Percentiles rank a stretch among this genome's conserved stretches.
These are phyloP conservation scores for Tetranychus cinnabarinus DNA, from an alignment of 1,140 invertebrate species.

Conservation along the genomic window DNA sequence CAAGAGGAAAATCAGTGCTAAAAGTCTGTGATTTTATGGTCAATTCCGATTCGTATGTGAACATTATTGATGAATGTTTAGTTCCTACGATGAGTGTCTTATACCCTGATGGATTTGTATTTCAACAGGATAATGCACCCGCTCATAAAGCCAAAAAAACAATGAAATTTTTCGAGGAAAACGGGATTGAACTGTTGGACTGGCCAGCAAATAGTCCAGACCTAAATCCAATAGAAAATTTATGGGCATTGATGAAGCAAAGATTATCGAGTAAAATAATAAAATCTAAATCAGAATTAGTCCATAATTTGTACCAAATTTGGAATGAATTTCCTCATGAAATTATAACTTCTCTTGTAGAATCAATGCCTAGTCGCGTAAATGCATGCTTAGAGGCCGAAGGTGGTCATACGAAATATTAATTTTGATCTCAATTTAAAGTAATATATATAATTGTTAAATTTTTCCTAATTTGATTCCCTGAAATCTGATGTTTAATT, in stretches of 20 bases:
- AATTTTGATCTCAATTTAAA: no score
- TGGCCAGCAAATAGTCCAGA: slow-evolving; percentile 2
- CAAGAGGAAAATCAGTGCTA: not conserved
- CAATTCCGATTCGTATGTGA: not conserved
- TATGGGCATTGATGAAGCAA: no score
- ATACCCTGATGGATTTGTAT: not conserved
- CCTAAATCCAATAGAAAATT: slow-evolving; percentile 6
- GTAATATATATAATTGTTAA: no score
- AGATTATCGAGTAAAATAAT: not conserved
- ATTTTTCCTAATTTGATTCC: no score
- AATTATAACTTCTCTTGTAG: not conserved
- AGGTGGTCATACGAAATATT: not conserved
- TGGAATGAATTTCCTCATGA: not conserved
- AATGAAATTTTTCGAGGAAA: not conserved
- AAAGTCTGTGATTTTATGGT: not conserved
- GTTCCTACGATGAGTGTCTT: not conserved
- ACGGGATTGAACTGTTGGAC: not conserved
- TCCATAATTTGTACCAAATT: not conserved
- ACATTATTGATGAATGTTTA: not conserved
- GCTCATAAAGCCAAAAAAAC: not conserved
- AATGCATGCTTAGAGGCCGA: not conserved
- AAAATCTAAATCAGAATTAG: not conserved
- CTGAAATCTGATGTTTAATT: no score
- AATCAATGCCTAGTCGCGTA: not conserved
- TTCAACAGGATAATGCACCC: slow-evolving; percentile 7